Conservation (phyloP, 2,797 vertebrate species). For the Stomatorhinus walkeri region DNA sequence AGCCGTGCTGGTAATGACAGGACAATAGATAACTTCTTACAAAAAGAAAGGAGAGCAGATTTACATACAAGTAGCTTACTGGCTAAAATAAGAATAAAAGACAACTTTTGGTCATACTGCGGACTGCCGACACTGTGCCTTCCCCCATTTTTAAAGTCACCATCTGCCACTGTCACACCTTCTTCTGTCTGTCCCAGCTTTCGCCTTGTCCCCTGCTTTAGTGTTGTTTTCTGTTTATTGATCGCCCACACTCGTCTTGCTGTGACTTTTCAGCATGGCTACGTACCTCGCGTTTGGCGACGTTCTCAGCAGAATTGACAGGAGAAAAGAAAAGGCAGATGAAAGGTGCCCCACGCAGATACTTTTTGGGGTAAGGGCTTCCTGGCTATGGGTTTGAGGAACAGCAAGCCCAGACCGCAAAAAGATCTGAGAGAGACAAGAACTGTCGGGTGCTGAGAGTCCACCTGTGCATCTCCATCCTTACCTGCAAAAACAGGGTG, state of each 20-base stretch:
- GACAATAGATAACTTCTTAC: background rate
- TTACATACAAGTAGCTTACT: background rate
- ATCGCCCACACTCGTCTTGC: background rate
- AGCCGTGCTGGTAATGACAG: background rate
- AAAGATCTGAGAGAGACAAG: slow-evolving; percentile 84
- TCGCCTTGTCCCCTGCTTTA: background rate
- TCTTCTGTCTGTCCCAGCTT: background rate
- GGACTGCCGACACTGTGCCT: no score
- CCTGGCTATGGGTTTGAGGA: slow-evolving; percentile 79
- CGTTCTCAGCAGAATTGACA: background rate
- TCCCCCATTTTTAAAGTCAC: background rate
- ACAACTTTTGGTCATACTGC: background rate
- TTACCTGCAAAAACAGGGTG: background rate
- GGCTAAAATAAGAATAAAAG: background rate
- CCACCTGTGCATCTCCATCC: background rate
- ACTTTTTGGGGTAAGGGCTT: slow-evolving; percentile 99
- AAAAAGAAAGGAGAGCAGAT: background rate
- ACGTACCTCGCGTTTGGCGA: background rate
- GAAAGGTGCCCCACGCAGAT: slow-evolving; percentile 67
- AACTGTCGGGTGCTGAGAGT: background rate
- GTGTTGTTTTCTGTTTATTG: background rate
- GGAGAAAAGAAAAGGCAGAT: background rate
- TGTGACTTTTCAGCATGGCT: background rate
- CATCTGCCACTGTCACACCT: background rate
- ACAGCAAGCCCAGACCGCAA: slow-evolving; percentile 99